Conservation (phyloP, 2,888 invertebrate genomes). For the Cecidostiba fungosa region DNA sequence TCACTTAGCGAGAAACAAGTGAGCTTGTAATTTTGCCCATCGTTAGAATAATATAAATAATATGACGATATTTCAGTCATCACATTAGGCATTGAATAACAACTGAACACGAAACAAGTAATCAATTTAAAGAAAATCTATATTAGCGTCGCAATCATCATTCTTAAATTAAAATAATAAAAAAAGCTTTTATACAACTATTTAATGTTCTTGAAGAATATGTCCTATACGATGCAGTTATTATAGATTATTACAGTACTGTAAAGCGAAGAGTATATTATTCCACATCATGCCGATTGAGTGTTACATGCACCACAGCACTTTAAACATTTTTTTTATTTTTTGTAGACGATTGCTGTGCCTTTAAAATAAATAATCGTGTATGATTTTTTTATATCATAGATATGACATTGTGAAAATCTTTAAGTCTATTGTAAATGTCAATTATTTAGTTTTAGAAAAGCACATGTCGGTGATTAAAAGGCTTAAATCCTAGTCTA, state of each 20-base stretch:
- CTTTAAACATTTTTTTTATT: neutral
- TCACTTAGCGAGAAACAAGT: neutral
- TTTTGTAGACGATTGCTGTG: conserved; percentile 66
- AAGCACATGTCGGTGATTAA: neutral
- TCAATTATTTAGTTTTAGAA: conserved; percentile 17
- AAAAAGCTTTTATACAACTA: neutral
- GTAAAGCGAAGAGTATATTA: neutral
- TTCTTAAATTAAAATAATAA: neutral
- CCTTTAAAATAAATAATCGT: conserved; percentile 68
- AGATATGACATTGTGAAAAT: conserved; percentile 44
- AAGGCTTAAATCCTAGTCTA: neutral
- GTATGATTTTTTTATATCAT: conserved; percentile 61
- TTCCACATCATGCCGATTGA: neutral
- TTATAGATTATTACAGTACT: neutral
- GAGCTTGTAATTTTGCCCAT: neutral
- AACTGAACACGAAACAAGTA: neutral
- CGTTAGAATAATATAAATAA: neutral
- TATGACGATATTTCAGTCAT: neutral
- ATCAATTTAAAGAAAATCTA: neutral
- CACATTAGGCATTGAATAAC: too few relatives aligned
- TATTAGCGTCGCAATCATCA: neutral
- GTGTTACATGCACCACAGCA: neutral
- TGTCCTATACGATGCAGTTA: neutral
- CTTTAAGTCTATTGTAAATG: conserved; percentile 31
- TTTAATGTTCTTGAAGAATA: neutral